phyloP scores from a whole-genome alignment of 2,797 vertebrate genomes.

The Scomberomorus guttatus region DNA sequence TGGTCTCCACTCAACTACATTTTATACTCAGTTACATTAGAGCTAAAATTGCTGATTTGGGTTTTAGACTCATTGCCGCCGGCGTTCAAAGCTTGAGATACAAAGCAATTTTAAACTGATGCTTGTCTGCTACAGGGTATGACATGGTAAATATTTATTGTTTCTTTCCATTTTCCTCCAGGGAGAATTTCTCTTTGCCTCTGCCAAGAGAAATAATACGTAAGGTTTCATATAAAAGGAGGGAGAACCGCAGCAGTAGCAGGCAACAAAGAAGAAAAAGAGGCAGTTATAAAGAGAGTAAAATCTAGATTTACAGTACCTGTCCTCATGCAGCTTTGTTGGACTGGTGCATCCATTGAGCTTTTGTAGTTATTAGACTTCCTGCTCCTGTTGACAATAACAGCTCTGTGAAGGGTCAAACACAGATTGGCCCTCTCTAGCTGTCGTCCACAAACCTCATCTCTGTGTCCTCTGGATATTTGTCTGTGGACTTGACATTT shows the following conservation, averaged over 20 bases:
- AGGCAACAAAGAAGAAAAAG: neutral
- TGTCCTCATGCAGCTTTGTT: conserved; percentile 18
- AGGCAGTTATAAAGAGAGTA: conserved; percentile 15
- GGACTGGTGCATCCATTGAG: conserved; percentile 4
- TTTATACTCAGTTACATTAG: neutral
- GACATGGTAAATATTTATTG: neutral
- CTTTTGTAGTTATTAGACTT: conserved; percentile 27
- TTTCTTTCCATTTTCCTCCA: conserved; percentile 7
- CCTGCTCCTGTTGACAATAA: conserved; percentile 5
- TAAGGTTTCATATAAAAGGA: conserved; percentile 19
- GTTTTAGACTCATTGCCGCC: neutral
- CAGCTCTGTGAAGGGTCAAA: conserved; percentile 16
- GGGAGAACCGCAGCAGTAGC: neutral
- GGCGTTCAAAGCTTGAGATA: neutral
- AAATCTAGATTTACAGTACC: conserved; percentile 17
- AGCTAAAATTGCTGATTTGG: neutral
- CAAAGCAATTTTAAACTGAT: conserved; percentile 13
- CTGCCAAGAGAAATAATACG: neutral
- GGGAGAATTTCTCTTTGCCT: neutral
- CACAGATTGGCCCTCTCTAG: neutral
- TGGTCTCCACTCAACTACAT: neutral
- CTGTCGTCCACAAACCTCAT: neutral
- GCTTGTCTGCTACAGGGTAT: neutral
- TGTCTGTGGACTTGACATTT: conserved; percentile 33
- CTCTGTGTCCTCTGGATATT: neutral